Base-by-base conservation (phyloP, 2,888 invertebrate species). In the Mythimna loreyi region DNA sequence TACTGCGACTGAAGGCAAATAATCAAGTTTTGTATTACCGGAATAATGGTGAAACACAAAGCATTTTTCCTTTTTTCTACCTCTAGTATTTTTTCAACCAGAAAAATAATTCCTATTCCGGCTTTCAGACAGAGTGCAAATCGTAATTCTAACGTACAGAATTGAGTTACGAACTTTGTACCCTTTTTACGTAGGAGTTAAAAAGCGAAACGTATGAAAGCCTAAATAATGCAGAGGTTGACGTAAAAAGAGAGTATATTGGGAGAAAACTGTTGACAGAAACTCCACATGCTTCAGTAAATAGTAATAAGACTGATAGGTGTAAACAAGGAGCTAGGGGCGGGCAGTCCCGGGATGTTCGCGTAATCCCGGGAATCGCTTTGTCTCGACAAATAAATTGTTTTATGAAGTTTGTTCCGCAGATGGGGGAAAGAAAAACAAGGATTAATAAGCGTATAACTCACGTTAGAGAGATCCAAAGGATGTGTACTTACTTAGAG, bases 331-430 rank as follows among this genome's bases (percentile, higher is more conserved):
- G 50, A 62, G 59, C 56, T 70, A 81, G 65, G 62, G 70, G 50
- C 30, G 58, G 23, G 33, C 59, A 55, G 56, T 45, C 23, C 62
- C 52, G 57, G 43, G 45, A 60, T 21, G 16, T 58, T 57, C 40
- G 45, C 63, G 50, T 50, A 25, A 69, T 77, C 33, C 63, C 63
- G 77, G 63, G 45, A 66, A 66, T 28, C 36, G 61, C 43, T 80
- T 75, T 76, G 65, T 80, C 47, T 50, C 19, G 43, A 63, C 77
- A 76, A 80, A 75, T 56, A 64, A 68, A 80, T 78, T 71, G 77
- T 78, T 66, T 80, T 63, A 80, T 80, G 59, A 77, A 80, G 61
- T 80, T 75, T 58, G 56, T 60, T 55, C 28, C 36, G 45, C 50
- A 43, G 23, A 75, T 66, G 50, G 55, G 45, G 80, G 52, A 69